Percentiles rank a stretch among this genome's conserved stretches.
phyloP scores from a whole-genome alignment of 2,888 invertebrate species.

The Drosophila falleni region DNA sequence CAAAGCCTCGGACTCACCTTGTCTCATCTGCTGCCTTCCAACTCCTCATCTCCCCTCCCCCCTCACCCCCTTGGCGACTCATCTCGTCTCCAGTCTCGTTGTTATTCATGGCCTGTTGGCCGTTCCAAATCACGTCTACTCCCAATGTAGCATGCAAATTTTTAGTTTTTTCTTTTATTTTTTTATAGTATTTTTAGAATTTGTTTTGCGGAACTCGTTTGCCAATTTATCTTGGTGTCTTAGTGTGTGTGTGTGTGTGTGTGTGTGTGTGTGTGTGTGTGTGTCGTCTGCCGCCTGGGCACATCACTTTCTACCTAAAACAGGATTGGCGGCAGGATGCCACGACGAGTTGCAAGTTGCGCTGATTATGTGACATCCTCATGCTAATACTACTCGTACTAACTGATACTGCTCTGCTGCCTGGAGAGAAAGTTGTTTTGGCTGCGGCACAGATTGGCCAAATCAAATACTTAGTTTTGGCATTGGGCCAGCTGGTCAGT shows the following conservation, averaged over 20 bases:
- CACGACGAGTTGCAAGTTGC: conserved; percentile 42
- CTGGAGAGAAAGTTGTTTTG: conserved; percentile 73
- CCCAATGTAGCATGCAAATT: conserved; percentile 55
- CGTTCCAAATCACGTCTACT: conserved; percentile 67
- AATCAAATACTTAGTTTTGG: conserved; percentile 48
- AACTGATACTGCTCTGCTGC: not conserved
- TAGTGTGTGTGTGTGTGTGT: conserved; percentile 7
- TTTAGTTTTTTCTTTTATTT: conserved; percentile 25
- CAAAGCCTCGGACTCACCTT: conserved; percentile 18
- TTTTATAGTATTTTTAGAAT: conserved; percentile 59
- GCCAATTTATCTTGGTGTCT: conserved; percentile 40
- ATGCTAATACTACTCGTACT: no score
- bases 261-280: conserved; percentile 1
- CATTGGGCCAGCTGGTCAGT: conserved; percentile 59
- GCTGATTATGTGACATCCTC: conserved; percentile 65
- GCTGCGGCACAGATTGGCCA: conserved; percentile 62
- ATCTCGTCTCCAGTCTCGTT: conserved; percentile 27
- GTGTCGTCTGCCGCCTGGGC: conserved; percentile 58
- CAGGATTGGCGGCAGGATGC: conserved; percentile 75
- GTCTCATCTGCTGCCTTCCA: not conserved
- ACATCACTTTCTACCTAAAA: conserved; percentile 78
- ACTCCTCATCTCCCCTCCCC: not conserved
- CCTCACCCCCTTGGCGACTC: not conserved
- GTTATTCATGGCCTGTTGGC: conserved; percentile 55
- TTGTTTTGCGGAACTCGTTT: conserved; percentile 63